Base-by-base conservation (phyloP, 1,140 invertebrate species). In the Drosophila prosaltans region DNA sequence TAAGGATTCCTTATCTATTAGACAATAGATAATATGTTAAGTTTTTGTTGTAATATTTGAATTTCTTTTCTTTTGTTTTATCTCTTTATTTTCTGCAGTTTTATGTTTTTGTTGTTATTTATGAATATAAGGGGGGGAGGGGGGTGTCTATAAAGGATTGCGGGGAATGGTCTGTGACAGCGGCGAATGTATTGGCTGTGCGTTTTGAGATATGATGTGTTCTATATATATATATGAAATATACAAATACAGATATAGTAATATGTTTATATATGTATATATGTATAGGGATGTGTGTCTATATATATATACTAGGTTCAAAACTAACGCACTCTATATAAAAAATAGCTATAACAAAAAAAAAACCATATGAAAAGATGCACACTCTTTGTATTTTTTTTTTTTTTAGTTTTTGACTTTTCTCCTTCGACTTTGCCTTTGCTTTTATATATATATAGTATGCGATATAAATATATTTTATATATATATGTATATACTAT, bases 391-490 rank as follows among this genome's bases (percentile, higher is more conserved):
- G 2, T 30, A 30, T 4, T 30, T 30, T 30, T 30, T 30, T 30
- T 30, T 30, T 16, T 16, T 16, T 16, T 16, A 16, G 16, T 16
- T 16, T 16, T 16, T 16, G 16, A 16, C 16, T 16, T 65, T 75
- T 55, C 61, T 45, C 28, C 39, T 28, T 26, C 54, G 10, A 5
- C 6, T 36, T 36, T 36, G 32, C 6, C 32, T 36, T 36, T 36
- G 32, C 6, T 36, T 65, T 57, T 41, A 55, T 76, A 64, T 76
- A 64, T 41, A 55, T 76, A 64, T 76, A 64, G 60, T 75, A 75
- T 75, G 73, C 58, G 65, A 69, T 76, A 77, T 75, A 75, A 68
- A 75, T 75, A 75, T 75, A 62, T 36, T 51, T 26, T 51, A 51
- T 26, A 51, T 26, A 3, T 9, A 48, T 43, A 43, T 43, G n/a